phyloP scores from a whole-genome alignment of 1,140 invertebrate genomes.

The Drosophila nannoptera region DNA sequence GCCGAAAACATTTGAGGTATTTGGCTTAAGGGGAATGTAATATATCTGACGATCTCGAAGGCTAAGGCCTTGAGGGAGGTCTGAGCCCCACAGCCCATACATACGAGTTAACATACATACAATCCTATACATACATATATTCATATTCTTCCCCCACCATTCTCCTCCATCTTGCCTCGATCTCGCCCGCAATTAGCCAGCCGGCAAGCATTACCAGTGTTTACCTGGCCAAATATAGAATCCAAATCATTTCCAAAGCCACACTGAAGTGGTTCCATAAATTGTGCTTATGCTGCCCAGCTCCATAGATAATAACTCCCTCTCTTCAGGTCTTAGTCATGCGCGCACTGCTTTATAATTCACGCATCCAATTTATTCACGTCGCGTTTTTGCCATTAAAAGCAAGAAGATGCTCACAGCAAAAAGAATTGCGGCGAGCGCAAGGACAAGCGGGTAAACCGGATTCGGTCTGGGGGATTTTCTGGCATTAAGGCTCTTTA shows the following conservation, averaged over 20 bases:
- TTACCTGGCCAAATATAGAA: too few species aligned
- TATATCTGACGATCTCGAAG: not conserved
- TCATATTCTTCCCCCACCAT: too few species aligned
- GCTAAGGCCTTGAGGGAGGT: too few species aligned
- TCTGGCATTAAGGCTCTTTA: constrained; percentile 12
- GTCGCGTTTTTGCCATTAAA: constrained; percentile 58
- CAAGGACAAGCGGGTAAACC: constrained; percentile 61
- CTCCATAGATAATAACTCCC: constrained; percentile 1
- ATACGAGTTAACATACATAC: too few species aligned
- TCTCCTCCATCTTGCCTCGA: too few species aligned
- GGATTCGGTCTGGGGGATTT: constrained; percentile 45
- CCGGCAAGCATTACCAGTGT: too few species aligned
- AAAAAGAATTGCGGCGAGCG: constrained; percentile 41
- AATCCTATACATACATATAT: too few species aligned
- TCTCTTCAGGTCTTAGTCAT: constrained; percentile 50
- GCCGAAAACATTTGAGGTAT: too few species aligned
- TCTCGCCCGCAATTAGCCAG: too few species aligned
- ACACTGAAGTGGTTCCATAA: constrained; percentile 7
- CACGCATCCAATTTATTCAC: constrained; percentile 68
- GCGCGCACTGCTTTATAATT: constrained; percentile 39
- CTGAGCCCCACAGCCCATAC: too few species aligned
- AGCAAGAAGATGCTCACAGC: constrained; percentile 19
- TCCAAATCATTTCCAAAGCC: too few species aligned
- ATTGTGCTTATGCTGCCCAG: constrained; percentile 13
- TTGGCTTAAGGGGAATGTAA: not conserved